Percentiles rank a stretch among this genome's conserved stretches.
Evolutionary conservation across 1,140 invertebrate genomes (phyloP).

Genomic region (Diuraphis noxia): DNA sequence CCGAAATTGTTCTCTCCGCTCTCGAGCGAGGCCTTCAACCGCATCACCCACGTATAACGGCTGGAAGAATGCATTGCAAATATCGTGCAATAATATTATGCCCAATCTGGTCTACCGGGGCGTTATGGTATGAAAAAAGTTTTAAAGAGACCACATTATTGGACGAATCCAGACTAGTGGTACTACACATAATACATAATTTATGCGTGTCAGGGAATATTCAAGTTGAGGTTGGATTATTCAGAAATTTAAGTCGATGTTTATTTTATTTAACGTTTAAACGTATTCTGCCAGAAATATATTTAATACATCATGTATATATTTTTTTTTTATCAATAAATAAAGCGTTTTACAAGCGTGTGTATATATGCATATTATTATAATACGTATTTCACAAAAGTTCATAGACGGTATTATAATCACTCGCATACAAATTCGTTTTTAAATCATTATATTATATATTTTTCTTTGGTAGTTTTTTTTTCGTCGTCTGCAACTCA

Average conservation of each 20-base stretch:
- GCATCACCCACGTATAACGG: too few relatives aligned
- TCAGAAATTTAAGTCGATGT: neutral
- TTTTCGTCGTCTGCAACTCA: neutral
- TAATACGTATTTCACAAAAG: neutral
- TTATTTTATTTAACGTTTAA: neutral
- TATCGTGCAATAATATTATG: neutral
- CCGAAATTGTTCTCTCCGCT: neutral
- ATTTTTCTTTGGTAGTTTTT: neutral
- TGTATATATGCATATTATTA: neutral
- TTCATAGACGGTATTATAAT: neutral
- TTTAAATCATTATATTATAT: neutral
- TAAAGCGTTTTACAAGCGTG: neutral
- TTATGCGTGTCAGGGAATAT: neutral
- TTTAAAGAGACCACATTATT: neutral
- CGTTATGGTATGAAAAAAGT: neutral
- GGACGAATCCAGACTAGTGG: too few relatives aligned
- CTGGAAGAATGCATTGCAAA: neutral
- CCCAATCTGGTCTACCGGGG: too few relatives aligned
- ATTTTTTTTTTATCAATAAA: slow-evolving; percentile 7
- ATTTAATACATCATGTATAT: neutral
- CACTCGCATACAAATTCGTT: neutral
- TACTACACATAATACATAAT: neutral
- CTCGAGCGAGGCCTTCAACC: neutral
- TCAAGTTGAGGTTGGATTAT: neutral
- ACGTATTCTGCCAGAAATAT: neutral